phyloP scores from a whole-genome alignment of 2,113 vertebrate genomes.

The Tenebrosternarchus preto region DNA sequence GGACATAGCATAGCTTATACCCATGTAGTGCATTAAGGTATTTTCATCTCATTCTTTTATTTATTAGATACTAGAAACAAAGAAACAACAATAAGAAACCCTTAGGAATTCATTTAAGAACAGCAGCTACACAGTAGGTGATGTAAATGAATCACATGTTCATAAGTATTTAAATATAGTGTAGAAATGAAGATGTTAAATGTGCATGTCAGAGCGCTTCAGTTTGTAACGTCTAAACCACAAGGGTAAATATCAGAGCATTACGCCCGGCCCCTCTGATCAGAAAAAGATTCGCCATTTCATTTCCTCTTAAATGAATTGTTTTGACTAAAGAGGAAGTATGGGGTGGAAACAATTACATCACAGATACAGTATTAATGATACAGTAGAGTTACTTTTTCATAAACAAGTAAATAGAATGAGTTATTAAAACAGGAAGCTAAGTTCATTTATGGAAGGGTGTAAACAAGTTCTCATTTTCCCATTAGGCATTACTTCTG shows the following conservation, averaged over 20 bases:
- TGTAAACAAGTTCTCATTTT: neutral
- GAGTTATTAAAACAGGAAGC: neutral
- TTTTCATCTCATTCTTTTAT: too few relatives aligned
- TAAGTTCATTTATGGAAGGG: neutral
- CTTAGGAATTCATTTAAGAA: too few relatives aligned
- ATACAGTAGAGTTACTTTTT: neutral
- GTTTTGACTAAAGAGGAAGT: conserved; percentile 35
- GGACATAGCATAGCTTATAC: too few relatives aligned
- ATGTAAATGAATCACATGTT: too few relatives aligned
- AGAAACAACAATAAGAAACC: too few relatives aligned
- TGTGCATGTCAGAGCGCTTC: neutral
- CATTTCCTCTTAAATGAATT: conserved; percentile 22
- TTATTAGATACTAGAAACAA: too few relatives aligned
- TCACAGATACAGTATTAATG: neutral
- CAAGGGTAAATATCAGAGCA: neutral
- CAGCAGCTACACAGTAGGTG: too few relatives aligned
- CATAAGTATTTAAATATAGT: neutral
- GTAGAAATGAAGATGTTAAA: neutral
- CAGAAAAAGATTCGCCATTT: conserved; percentile 16
- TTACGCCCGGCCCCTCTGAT: neutral
- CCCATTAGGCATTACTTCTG: neutral
- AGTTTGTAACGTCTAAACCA: neutral
- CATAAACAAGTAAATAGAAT: neutral
- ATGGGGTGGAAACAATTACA: neutral
- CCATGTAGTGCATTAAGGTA: too few relatives aligned